phyloP scores from a whole-genome alignment of 2,888 invertebrate species.

The Nineta flava region DNA sequence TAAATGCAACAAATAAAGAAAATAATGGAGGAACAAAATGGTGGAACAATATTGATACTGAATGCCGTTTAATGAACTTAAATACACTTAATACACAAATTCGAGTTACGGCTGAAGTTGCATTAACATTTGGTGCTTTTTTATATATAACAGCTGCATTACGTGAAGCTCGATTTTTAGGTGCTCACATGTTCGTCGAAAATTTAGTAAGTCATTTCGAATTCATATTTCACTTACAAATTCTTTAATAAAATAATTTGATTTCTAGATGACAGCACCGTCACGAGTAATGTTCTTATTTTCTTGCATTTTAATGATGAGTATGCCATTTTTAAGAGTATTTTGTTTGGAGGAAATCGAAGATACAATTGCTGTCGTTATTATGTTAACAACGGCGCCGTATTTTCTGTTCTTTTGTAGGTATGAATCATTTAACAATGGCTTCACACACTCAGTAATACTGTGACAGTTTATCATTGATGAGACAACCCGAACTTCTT shows the following conservation, averaged over 20 bases:
- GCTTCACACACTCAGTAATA: too few species aligned
- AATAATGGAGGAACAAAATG: constrained; percentile 21
- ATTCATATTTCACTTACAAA: neutral
- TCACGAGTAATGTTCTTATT: constrained; percentile 87
- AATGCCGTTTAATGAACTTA: constrained; percentile 53
- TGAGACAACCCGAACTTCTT: too few species aligned
- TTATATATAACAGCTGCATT: constrained; percentile 72
- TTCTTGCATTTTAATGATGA: constrained; percentile 77
- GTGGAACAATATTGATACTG: constrained; percentile 57
- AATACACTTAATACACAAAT: constrained; percentile 42
- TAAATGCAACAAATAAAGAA: neutral
- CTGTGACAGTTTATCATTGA: too few species aligned
- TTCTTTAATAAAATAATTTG: neutral
- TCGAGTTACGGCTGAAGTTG: constrained; percentile 60
- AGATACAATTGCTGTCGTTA: constrained; percentile 80
- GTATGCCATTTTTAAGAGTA: constrained; percentile 69
- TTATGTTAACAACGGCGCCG: constrained; percentile 90
- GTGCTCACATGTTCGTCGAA: constrained; percentile 85
- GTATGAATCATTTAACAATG: too few species aligned
- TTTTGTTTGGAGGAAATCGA: constrained; percentile 76
- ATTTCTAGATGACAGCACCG: constrained; percentile 62
- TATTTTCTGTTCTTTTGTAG: constrained; percentile 96
- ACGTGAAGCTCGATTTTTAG: constrained; percentile 79
- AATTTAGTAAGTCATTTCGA: constrained; percentile 52
- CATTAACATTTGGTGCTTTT: constrained; percentile 68